phyloP scores from a whole-genome alignment of 2,113 vertebrate genomes.

The Apistogramma diplotaenia region DNA sequence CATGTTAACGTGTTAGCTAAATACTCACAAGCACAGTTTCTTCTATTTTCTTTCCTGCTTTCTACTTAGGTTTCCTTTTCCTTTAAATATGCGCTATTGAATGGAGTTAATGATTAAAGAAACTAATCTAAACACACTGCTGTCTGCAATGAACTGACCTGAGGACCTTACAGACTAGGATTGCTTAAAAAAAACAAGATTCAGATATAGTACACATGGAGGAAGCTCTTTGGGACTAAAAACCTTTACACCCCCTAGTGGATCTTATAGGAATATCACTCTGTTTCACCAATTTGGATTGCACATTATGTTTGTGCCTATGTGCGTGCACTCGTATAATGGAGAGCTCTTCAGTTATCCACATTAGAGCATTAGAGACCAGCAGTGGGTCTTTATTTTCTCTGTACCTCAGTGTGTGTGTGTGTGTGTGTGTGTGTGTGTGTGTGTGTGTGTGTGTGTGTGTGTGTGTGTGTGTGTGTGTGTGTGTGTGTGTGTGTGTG shows the following conservation, averaged over 20 bases:
- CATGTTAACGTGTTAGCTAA: not conserved
- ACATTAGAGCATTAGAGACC: not conserved
- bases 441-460: too few species aligned
- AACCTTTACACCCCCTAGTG: slow-evolving; percentile 72
- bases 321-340: not conserved
- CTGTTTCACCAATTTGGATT: not conserved
- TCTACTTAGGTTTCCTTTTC: not conserved
- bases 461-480: too few species aligned
- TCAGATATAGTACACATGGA: not conserved
- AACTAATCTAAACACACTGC: not conserved
- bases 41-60: not conserved
- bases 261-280: slow-evolving; percentile 36
- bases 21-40: not conserved
- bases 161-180: not conserved
- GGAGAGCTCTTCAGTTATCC: not conserved
- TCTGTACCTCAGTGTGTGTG: not conserved
- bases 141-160: slow-evolving; percentile 5
- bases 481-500: not conserved
- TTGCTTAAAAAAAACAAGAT: not conserved
- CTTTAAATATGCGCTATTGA: not conserved
- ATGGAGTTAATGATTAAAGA: not conserved
- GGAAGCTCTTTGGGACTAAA: slow-evolving; percentile 31
- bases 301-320: not conserved
- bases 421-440: too few species aligned
- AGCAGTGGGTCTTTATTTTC: not conserved